Percentiles rank a stretch among this genome's conserved stretches.
These are phyloP conservation scores for Octopus bimaculoides DNA, from an alignment of 1,140 invertebrate genomes.

Conservation along the genomic window DNA sequence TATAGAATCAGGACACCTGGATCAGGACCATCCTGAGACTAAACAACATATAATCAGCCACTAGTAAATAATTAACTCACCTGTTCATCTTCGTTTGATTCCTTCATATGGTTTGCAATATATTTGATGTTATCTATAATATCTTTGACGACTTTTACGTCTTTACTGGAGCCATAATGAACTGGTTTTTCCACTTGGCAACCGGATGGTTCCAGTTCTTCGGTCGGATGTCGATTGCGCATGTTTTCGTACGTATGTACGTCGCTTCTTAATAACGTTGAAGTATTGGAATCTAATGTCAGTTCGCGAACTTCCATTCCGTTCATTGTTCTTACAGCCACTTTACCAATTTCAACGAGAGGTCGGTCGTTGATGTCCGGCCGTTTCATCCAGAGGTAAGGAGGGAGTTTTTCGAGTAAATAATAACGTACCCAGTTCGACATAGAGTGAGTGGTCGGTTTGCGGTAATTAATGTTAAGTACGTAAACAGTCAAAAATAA, in stretches of 20 bases:
- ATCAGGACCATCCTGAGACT: too few relatives aligned
- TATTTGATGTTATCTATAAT: background rate
- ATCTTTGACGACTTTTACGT: background rate
- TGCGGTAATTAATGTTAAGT: slow-evolving; percentile 46
- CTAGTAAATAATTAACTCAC: background rate
- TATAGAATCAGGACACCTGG: too few relatives aligned
- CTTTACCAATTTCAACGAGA: background rate
- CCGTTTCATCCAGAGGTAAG: slow-evolving; percentile 41
- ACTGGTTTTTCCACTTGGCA: background rate
- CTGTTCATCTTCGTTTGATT: background rate
- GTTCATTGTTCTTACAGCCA: slow-evolving; percentile 13
- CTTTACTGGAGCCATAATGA: background rate
- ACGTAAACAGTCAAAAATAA: slow-evolving; percentile 50
- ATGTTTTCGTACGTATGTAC: slow-evolving; percentile 10
- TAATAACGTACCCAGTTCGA: slow-evolving; percentile 40
- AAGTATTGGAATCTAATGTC: background rate
- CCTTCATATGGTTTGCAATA: slow-evolving; percentile 4
- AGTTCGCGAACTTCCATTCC: slow-evolving; percentile 12
- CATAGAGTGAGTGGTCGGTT: slow-evolving; percentile 46
- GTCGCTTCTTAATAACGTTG: background rate
- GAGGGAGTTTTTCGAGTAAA: slow-evolving; percentile 42
- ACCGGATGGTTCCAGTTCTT: background rate
- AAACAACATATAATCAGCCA: too few relatives aligned
- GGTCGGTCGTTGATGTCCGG: slow-evolving; percentile 20
- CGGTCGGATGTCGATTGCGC: slow-evolving; percentile 7